A percentile compares a stretch with the other conserved stretches of the same genome.
phyloP scores from a whole-genome alignment of 2,113 vertebrate species.

The Rana temporaria region DNA sequence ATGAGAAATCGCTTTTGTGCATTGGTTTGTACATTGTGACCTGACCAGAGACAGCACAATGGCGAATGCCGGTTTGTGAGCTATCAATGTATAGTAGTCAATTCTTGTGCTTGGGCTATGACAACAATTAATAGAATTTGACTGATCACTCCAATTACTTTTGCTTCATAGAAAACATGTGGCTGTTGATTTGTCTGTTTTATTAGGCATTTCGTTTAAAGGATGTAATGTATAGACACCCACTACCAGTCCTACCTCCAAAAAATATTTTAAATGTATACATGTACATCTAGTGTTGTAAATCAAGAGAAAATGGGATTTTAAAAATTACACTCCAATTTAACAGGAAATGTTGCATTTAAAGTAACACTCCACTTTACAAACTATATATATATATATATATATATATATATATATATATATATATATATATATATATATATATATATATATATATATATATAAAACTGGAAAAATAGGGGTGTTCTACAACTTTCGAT shows the following conservation, averaged over 20 bases:
- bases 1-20: neutral
- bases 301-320: too few relatives aligned
- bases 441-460: too few relatives aligned
- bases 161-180: conserved; percentile 16
- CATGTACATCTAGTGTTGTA: too few relatives aligned
- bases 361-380: too few relatives aligned
- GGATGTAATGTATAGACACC: neutral
- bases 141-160: conserved; percentile 40
- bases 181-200: conserved; percentile 21
- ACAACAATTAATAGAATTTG: conserved; percentile 47
- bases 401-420: too few relatives aligned
- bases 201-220: neutral
- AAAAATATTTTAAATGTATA: neutral
- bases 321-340: too few relatives aligned
- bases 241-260: neutral
- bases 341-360: too few relatives aligned
- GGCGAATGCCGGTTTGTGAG: neutral
- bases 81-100: neutral
- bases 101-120: neutral
- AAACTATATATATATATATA: too few relatives aligned
- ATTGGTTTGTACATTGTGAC: neutral
- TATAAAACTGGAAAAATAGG: too few relatives aligned
- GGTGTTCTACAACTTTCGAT: too few relatives aligned
- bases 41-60: neutral
- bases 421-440: too few relatives aligned